phyloP scores from a whole-genome alignment of 1,140 invertebrate species.

The Tribolium castaneum region DNA sequence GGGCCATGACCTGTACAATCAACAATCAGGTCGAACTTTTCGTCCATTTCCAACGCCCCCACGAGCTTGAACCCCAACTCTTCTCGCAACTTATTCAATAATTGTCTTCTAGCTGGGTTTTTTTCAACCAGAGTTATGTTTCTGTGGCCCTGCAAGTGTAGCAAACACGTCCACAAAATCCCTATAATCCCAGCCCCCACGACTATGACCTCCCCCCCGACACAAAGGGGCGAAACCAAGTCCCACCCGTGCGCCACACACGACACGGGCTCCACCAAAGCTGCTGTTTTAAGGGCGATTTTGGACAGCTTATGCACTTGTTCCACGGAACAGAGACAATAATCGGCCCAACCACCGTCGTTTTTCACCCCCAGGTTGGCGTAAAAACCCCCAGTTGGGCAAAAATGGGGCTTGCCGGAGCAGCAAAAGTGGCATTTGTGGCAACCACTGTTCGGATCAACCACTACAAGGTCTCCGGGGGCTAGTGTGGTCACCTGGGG shows the following conservation, averaged over 20 bases:
- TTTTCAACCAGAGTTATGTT: conserved; percentile 75
- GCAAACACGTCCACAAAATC: conserved; percentile 72
- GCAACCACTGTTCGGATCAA: conserved; percentile 77
- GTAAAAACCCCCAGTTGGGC: conserved; percentile 69
- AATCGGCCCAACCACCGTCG: conserved; percentile 77
- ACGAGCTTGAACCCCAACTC: conserved; percentile 64
- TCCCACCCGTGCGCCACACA: conserved; percentile 77
- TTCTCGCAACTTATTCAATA: conserved; percentile 66
- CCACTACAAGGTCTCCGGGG: conserved; percentile 73
- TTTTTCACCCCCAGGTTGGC: conserved; percentile 73
- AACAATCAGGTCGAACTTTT: conserved; percentile 71
- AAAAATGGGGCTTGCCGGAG: conserved; percentile 72
- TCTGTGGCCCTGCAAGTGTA: conserved; percentile 75
- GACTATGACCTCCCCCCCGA: conserved; percentile 73
- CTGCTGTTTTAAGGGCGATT: conserved; percentile 68
- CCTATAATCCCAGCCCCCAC: conserved; percentile 79
- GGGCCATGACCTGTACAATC: conserved; percentile 75
- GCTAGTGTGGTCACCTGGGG: conserved; percentile 69
- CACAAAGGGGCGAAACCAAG: conserved; percentile 68
- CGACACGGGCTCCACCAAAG: conserved; percentile 74
- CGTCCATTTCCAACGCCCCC: conserved; percentile 66
- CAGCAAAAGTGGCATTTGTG: conserved; percentile 71
- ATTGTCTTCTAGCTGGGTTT: conserved; percentile 67
- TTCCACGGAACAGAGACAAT: conserved; percentile 68
- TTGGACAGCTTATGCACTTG: conserved; percentile 70